These are phyloP conservation scores for Eupeodes latifasciatus DNA, from an alignment of 2,888 invertebrate species.

Conservation along the genomic window DNA sequence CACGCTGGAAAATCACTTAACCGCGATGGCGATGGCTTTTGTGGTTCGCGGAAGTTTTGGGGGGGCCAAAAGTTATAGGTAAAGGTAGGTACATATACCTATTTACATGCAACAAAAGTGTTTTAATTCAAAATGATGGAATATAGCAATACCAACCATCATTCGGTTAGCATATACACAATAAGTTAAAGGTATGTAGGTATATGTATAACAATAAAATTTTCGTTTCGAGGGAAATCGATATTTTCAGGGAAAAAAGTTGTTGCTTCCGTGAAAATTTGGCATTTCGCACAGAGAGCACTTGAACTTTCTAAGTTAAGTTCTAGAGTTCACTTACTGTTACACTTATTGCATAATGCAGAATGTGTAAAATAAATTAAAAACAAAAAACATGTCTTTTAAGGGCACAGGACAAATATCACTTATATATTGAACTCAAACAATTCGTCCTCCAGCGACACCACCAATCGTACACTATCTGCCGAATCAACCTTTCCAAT, in stretches of 20 bases:
- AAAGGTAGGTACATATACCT: not conserved
- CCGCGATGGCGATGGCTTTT: not conserved
- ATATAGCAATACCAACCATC: slow-evolving; percentile 16
- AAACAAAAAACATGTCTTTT: slow-evolving; percentile 9
- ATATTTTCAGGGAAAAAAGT: slow-evolving; percentile 68
- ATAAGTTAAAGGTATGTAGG: not conserved
- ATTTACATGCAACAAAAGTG: slow-evolving; percentile 4
- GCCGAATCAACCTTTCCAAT: slow-evolving; percentile 63
- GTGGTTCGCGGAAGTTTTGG: slow-evolving; percentile 7
- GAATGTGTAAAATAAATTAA: not conserved
- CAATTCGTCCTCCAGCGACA: slow-evolving; percentile 49
- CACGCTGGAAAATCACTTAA: slow-evolving; percentile 25
- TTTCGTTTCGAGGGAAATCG: slow-evolving; percentile 64
- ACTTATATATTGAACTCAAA: slow-evolving; percentile 27
- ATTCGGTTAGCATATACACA: slow-evolving; percentile 36
- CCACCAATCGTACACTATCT: slow-evolving; percentile 63
- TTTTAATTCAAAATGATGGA: slow-evolving; percentile 35
- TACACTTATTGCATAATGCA: slow-evolving; percentile 50
- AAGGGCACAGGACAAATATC: slow-evolving; percentile 31
- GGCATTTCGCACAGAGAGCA: slow-evolving; percentile 19
- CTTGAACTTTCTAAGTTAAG: slow-evolving; percentile 9
- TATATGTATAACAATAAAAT: slow-evolving; percentile 55
- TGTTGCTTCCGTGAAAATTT: slow-evolving; percentile 67
- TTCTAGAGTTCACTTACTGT: slow-evolving; percentile 28
- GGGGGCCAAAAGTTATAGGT: slow-evolving; percentile 28